Conservation (phyloP, 2,888 invertebrate genomes). For the Rhagophthalmus giganteus region DNA sequence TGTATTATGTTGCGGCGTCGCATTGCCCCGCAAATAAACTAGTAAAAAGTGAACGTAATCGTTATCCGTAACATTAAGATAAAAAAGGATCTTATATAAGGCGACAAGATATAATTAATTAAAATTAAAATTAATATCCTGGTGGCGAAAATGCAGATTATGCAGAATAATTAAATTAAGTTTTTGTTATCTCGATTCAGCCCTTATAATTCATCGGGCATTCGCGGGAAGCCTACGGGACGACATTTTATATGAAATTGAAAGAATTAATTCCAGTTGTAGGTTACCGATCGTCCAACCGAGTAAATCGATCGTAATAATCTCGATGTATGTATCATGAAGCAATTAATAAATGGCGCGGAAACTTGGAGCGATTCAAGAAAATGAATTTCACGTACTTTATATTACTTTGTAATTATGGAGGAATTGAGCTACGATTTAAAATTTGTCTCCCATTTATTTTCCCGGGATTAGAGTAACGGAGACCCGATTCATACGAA, state of each 20-base stretch:
- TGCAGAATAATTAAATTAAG: conserved; percentile 17
- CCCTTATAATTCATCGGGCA: conserved; percentile 14
- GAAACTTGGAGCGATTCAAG: conserved; percentile 27
- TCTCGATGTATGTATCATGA: conserved; percentile 27
- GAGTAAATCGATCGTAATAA: conserved; percentile 31
- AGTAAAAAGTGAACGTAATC: not conserved
- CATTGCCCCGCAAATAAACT: too few species aligned
- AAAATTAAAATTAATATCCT: conserved; percentile 1
- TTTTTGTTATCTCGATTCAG: conserved; percentile 11
- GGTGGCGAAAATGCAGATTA: conserved; percentile 7
- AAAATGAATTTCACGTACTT: conserved; percentile 23
- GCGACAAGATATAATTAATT: not conserved
- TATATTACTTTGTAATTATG: conserved; percentile 26
- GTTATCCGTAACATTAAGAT: not conserved
- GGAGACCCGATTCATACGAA: not conserved
- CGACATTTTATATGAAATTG: conserved; percentile 19
- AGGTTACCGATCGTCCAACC: conserved; percentile 21
- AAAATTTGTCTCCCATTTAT: conserved; percentile 15
- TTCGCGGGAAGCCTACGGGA: conserved; percentile 9
- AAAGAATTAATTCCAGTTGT: conserved; percentile 25
- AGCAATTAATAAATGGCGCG: conserved; percentile 35
- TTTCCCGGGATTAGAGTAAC: conserved; percentile 1
- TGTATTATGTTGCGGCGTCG: too few species aligned
- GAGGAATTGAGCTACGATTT: conserved; percentile 9
- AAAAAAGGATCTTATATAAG: not conserved